Evolutionary conservation across 2,113 vertebrate species (phyloP).

Genomic region (Podocnemis expansa): DNA sequence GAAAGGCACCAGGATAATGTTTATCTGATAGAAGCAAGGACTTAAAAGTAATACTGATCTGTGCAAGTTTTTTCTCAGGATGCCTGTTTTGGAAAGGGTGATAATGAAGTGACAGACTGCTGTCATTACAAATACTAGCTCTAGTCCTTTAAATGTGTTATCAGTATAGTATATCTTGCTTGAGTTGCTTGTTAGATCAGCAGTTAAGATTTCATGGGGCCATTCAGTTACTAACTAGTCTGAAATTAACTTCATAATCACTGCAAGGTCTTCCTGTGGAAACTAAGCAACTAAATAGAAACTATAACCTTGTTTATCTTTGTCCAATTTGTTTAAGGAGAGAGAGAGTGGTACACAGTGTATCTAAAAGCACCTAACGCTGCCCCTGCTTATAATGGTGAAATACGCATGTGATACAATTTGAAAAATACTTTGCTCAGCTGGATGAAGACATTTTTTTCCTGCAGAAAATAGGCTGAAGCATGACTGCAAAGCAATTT

Average conservation of each 20-base stretch:
- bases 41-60: background rate
- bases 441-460: slow-evolving; percentile 56
- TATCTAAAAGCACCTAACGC: background rate
- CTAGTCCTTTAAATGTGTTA: background rate
- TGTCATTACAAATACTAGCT: background rate
- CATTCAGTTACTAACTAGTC: background rate
- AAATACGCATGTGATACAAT: slow-evolving; percentile 1
- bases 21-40: background rate
- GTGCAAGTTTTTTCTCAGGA: background rate
- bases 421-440: slow-evolving; percentile 54
- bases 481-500: slow-evolving; percentile 58
- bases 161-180: background rate
- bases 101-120: background rate
- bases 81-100: background rate
- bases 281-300: background rate
- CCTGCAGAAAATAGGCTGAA: slow-evolving; percentile 60
- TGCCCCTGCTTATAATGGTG: background rate
- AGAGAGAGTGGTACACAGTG: background rate
- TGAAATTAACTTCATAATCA: background rate
- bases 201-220: background rate
- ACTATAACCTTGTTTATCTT: background rate
- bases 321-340: background rate
- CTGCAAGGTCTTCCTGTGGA: background rate
- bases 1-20: background rate
- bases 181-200: background rate